Conservation (phyloP, 2,888 invertebrate species). For the Drosophila demipolita region DNA sequence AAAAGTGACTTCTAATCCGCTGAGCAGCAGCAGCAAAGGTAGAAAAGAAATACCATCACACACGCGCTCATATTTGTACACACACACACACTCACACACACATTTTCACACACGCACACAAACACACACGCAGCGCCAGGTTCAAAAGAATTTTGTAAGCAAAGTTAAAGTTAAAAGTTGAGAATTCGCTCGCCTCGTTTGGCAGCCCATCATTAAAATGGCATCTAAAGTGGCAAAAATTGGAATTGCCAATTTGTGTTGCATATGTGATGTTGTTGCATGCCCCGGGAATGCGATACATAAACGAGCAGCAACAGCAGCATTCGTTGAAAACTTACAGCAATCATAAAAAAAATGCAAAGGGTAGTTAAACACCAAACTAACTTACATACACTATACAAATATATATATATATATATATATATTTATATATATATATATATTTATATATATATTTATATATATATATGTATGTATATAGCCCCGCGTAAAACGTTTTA, state of each 20-base stretch:
- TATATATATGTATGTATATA: conserved; percentile 10
- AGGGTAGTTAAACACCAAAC: conserved; percentile 49
- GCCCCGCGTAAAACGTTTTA: conserved; percentile 21
- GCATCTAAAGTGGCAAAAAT: conserved; percentile 69
- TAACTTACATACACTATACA: conserved; percentile 12
- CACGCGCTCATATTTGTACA: conserved; percentile 18
- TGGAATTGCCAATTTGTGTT: conserved; percentile 76
- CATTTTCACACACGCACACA: conserved; percentile 5
- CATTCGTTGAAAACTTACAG: conserved; percentile 7
- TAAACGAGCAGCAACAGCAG: conserved; percentile 6
- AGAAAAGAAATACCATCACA: conserved; percentile 58
- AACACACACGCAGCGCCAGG: conserved; percentile 21
- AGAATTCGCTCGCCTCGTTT: conserved; percentile 46
- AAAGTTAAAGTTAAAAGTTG: conserved; percentile 56
- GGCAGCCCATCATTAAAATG: conserved; percentile 68
- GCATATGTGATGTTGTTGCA: conserved; percentile 46
- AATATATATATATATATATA: background rate
- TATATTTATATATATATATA: background rate
- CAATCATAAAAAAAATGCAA: conserved; percentile 28
- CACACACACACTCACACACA: background rate
- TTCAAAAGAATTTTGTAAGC: conserved; percentile 66
- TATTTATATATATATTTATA: background rate
- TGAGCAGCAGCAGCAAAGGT: conserved; percentile 53
- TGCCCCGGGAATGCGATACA: conserved; percentile 16
- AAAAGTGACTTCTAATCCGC: conserved; percentile 71